Conservation (phyloP, 2,888 invertebrate genomes). For the Nezara viridula region DNA sequence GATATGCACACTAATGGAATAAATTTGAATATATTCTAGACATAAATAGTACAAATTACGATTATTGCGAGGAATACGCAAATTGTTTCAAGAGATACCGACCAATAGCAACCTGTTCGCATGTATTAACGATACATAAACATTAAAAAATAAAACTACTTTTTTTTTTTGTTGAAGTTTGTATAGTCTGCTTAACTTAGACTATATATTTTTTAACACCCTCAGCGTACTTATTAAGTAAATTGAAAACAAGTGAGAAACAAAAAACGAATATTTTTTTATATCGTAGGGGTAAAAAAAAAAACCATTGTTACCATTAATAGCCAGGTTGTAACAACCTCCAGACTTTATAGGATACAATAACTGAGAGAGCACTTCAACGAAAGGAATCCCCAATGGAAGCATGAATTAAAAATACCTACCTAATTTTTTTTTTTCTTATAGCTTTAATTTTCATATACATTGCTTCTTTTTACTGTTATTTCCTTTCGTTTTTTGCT, state of each 20-base stretch:
- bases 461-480: not conserved
- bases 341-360: not conserved
- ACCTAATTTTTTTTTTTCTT: not conserved
- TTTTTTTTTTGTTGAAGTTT: not conserved
- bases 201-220: not conserved
- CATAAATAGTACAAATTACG: too few species aligned
- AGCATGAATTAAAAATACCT: not conserved
- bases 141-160: too few species aligned
- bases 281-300: too few species aligned
- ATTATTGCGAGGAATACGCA: too few species aligned
- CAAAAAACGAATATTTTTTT: too few species aligned
- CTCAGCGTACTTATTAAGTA: too few species aligned
- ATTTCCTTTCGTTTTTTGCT: not conserved
- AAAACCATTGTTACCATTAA: not conserved
- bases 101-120: too few species aligned
- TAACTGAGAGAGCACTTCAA: not conserved
- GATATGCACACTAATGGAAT: too few species aligned
- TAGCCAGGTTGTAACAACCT: not conserved
- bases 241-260: too few species aligned
- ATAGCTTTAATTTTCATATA: not conserved
- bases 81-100: too few species aligned
- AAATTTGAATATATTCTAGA: too few species aligned
- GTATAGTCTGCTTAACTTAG: not conserved
- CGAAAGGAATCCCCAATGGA: conserved; percentile 16
- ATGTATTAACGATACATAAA: too few species aligned